Percentiles rank a stretch among this genome's conserved stretches.
phyloP scores from a whole-genome alignment of 2,888 invertebrate species.

The Xestoiulus laeticollis region DNA sequence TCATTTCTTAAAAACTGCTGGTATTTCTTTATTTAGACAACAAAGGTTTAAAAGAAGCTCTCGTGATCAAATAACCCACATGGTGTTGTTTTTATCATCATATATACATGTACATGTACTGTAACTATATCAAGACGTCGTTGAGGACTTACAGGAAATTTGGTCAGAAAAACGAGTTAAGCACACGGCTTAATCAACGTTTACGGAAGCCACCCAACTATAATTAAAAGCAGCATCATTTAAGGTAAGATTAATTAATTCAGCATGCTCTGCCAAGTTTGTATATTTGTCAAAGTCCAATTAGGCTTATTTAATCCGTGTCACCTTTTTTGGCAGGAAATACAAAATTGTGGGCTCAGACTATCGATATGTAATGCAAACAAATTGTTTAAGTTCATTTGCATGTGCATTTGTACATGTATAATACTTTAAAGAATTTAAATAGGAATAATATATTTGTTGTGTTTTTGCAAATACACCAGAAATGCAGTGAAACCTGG shows the following conservation, averaged over 20 bases:
- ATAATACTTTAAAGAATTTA: no score
- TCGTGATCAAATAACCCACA: background rate
- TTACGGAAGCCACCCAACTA: background rate
- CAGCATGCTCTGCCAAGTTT: background rate
- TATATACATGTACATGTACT: background rate
- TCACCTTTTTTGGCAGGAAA: no score
- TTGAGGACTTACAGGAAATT: background rate
- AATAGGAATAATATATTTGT: no score
- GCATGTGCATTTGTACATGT: no score
- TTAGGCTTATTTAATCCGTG: background rate
- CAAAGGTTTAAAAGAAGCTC: no score
- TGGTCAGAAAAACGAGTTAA: background rate
- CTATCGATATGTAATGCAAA: no score
- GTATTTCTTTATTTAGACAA: no score
- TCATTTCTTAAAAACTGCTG: no score
- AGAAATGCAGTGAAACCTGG: no score
- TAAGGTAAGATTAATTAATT: conserved; percentile 18
- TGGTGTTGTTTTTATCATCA: background rate
- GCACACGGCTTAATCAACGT: background rate
- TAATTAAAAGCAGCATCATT: background rate
- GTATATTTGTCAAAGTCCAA: background rate
- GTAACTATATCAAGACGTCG: background rate
- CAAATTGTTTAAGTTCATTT: no score
- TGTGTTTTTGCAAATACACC: no score
- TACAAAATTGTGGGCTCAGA: no score